A percentile compares a stretch with the other conserved stretches of the same genome.
phyloP scores from a whole-genome alignment of 2,888 invertebrate species.

The Rhagonycha lutea region DNA sequence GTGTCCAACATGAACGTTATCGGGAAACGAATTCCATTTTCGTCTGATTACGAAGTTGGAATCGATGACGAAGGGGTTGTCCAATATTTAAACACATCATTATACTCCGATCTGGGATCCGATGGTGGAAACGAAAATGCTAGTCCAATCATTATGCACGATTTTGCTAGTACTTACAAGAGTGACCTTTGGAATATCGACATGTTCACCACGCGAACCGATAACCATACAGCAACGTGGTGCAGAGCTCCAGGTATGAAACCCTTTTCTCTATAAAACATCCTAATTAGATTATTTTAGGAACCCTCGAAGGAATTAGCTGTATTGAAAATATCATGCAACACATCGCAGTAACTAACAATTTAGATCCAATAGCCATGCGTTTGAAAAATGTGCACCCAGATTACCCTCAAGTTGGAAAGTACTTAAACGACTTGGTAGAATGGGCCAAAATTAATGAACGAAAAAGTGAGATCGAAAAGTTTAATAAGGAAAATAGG shows the following conservation, averaged over 20 bases:
- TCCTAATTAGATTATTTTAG: constrained; percentile 47
- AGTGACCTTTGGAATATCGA: constrained; percentile 56
- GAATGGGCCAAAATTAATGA: constrained; percentile 61
- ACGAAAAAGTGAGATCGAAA: constrained; percentile 60
- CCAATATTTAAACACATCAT: constrained; percentile 63
- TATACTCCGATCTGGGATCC: constrained; percentile 61
- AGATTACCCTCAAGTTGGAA: constrained; percentile 47
- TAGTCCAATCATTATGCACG: constrained; percentile 43
- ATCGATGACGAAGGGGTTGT: constrained; percentile 67
- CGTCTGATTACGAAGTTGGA: constrained; percentile 69
- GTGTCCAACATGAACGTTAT: constrained; percentile 72
- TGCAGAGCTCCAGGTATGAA: constrained; percentile 68
- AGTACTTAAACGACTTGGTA: constrained; percentile 63
- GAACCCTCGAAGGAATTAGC: constrained; percentile 66
- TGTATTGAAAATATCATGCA: constrained; percentile 69
- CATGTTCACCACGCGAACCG: constrained; percentile 61
- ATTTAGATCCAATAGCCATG: constrained; percentile 64
- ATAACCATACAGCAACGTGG: constrained; percentile 66
- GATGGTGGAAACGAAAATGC: constrained; percentile 60
- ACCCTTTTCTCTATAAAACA: neutral
- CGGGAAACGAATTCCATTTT: constrained; percentile 68
- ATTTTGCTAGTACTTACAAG: constrained; percentile 66
- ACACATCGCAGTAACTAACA: constrained; percentile 62
- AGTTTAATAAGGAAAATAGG: constrained; percentile 70
- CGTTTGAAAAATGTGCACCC: constrained; percentile 60